Evolutionary conservation across 2,888 invertebrate genomes (phyloP).

Genomic region (Tenthredo distinguenda): DNA sequence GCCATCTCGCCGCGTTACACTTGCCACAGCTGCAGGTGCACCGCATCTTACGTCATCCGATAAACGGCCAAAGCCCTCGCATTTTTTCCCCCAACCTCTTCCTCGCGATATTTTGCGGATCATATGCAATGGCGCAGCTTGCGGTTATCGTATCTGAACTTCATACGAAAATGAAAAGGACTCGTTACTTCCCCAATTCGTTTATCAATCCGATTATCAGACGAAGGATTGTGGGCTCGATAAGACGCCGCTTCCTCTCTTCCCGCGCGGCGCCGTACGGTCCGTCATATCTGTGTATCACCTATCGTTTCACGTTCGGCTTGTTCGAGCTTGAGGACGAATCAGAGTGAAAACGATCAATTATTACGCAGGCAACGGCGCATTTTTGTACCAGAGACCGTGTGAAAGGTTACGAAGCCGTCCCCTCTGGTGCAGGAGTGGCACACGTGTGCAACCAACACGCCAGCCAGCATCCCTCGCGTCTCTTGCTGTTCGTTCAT

Average conservation of each 20-base stretch:
- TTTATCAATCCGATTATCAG: not conserved
- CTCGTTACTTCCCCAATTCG: not conserved
- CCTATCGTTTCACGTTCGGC: not conserved
- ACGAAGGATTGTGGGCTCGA: not conserved
- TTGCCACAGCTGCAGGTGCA: slow-evolving; percentile 47
- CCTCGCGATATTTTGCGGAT: not conserved
- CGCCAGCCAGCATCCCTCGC: slow-evolving; percentile 46
- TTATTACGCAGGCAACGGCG: slow-evolving; percentile 43
- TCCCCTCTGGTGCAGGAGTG: slow-evolving; percentile 61
- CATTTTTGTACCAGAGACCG: slow-evolving; percentile 60
- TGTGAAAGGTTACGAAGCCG: slow-evolving; percentile 69
- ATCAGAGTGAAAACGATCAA: slow-evolving; percentile 37
- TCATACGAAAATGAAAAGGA: not conserved
- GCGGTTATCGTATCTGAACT: not conserved
- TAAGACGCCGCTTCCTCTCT: not conserved
- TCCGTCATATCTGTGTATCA: not conserved
- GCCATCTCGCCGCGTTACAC: slow-evolving; percentile 27
- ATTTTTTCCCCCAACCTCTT: not conserved
- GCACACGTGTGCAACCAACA: slow-evolving; percentile 65
- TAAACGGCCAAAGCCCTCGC: slow-evolving; percentile 4
- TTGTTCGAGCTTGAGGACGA: not conserved
- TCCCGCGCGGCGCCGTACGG: not conserved
- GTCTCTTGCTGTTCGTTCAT: slow-evolving; percentile 40
- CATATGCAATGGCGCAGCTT: not conserved
- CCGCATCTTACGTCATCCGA: slow-evolving; percentile 20